Percentiles rank a stretch among this genome's conserved stretches.
Conservation (phyloP, 2,888 invertebrate species). For the Anagyrus pseudococci region DNA sequence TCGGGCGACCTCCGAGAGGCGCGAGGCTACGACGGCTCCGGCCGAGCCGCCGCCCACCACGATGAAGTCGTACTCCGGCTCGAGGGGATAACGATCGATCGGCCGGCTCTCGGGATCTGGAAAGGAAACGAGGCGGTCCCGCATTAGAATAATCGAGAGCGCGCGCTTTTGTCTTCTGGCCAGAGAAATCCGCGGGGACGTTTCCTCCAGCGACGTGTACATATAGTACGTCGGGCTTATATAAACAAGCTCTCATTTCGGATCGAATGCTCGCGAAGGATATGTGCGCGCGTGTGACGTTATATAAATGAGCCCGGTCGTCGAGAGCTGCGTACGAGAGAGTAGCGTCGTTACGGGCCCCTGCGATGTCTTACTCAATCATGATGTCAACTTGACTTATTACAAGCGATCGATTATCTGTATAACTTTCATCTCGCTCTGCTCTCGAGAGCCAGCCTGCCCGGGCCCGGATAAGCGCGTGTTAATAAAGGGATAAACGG, state of each 20-base stretch:
- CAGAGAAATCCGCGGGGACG: background rate
- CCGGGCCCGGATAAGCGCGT: too few relatives aligned
- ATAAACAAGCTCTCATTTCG: background rate
- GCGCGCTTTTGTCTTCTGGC: background rate
- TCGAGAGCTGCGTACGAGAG: background rate
- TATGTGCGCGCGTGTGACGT: background rate
- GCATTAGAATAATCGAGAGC: background rate
- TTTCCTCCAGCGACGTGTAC: background rate
- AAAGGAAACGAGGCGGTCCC: background rate
- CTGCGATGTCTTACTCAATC: constrained; percentile 23
- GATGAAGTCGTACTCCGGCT: constrained; percentile 83
- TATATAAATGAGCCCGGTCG: constrained; percentile 6
- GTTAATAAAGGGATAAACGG: too few relatives aligned
- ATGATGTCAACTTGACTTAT: constrained; percentile 25
- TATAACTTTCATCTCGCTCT: constrained; percentile 7
- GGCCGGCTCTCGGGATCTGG: constrained; percentile 80
- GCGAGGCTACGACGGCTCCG: constrained; percentile 85
- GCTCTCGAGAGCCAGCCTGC: background rate
- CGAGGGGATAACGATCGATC: constrained; percentile 71
- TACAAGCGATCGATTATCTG: constrained; percentile 15
- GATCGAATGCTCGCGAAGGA: background rate
- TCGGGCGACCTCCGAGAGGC: constrained; percentile 76
- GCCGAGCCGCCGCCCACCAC: constrained; percentile 88
- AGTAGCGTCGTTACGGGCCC: too few relatives aligned
- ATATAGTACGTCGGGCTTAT: background rate